Evolutionary conservation across 1,140 invertebrate genomes (phyloP).

Genomic region (Lucilia cuprina): DNA sequence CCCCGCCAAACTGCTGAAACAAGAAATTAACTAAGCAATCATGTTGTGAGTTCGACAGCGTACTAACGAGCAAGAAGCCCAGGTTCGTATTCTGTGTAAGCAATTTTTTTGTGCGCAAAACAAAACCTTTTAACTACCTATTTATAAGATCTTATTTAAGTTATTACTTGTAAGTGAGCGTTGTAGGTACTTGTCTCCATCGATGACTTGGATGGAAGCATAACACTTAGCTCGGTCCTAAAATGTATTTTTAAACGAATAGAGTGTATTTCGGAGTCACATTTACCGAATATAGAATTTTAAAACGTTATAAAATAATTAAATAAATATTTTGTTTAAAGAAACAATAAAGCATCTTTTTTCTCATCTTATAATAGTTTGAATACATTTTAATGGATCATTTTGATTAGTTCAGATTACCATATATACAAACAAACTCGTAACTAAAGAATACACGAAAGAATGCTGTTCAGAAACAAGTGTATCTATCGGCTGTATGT

Average conservation of each 20-base stretch:
- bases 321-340: background rate
- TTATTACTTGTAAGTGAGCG: too few species aligned
- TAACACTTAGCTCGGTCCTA: too few species aligned
- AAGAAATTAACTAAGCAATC: too few species aligned
- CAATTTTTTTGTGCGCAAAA: too few species aligned
- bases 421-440: background rate
- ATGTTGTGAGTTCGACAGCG: too few species aligned
- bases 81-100: too few species aligned
- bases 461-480: background rate
- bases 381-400: constrained; percentile 9
- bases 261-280: background rate
- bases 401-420: constrained; percentile 23
- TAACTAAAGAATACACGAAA: background rate
- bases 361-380: constrained; percentile 3
- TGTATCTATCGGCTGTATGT: background rate
- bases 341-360: constrained; percentile 27
- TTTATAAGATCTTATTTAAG: too few species aligned
- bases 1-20: too few species aligned
- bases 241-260: background rate
- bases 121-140: too few species aligned
- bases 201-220: too few species aligned
- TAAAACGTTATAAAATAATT: background rate
- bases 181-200: too few species aligned
- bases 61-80: too few species aligned
- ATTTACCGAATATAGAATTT: background rate